Evolutionary conservation across 2,888 invertebrate species (phyloP).

Genomic region (Chymomyza fuscimana): DNA sequence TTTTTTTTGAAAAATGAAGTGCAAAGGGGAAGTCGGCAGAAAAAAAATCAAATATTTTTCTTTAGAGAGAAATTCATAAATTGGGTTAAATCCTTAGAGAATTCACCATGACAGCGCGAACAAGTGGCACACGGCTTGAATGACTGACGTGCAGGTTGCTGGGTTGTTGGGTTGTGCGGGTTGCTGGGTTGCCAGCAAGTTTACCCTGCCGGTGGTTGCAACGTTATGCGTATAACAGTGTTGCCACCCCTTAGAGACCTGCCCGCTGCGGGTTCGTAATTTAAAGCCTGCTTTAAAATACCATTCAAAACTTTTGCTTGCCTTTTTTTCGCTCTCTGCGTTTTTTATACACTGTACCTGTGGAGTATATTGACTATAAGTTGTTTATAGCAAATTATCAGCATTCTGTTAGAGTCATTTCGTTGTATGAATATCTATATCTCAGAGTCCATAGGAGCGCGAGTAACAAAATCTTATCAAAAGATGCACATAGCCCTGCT

Average conservation of each 20-base stretch:
- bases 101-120: constrained; percentile 75
- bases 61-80: constrained; percentile 65
- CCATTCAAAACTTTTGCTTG: neutral
- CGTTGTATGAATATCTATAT: too few relatives aligned
- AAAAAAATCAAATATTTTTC: constrained; percentile 65
- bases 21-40: constrained; percentile 30
- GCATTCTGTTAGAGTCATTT: too few relatives aligned
- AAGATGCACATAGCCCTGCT: too few relatives aligned
- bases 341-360: neutral
- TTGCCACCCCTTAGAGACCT: constrained; percentile 38
- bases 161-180: constrained; percentile 26
- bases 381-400: too few relatives aligned
- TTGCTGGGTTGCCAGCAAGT: constrained; percentile 21
- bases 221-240: constrained; percentile 1
- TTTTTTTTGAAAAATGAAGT: constrained; percentile 66
- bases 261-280: constrained; percentile 17
- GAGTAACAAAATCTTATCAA: too few relatives aligned
- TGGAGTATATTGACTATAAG: neutral
- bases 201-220: constrained; percentile 15
- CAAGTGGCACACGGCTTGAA: constrained; percentile 58
- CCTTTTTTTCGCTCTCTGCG: constrained; percentile 13
- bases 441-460: too few relatives aligned
- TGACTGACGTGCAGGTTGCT: constrained; percentile 45
- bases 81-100: constrained; percentile 77
- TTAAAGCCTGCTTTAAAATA: constrained; percentile 38